Evolutionary conservation across 2,113 vertebrate genomes (phyloP), one percentile per base, ranked within the genome.

Genomic region (Pterocles burchelli): DNA sequence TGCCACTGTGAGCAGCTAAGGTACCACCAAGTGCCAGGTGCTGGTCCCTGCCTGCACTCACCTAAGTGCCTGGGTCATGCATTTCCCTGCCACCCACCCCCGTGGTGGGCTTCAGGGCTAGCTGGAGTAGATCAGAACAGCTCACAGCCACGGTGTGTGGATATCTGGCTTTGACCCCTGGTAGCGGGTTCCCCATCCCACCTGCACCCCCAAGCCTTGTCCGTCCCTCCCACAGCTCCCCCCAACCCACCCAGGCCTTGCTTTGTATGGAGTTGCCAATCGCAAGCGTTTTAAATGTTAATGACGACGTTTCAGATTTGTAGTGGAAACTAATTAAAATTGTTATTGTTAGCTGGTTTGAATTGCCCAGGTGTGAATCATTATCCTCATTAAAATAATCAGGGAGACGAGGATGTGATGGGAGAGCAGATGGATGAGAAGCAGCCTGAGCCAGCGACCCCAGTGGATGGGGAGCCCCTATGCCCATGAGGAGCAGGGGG

Each of bases 351-450:
- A 95, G 95, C 65, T 51, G 92, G 91, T 96, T 96, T 97, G 97
- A 96, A 97, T 97, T 95, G 97, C 96, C 96, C 97, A 98, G 97
- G 97, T 98, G 97, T 97, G 97, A 97, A 96, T 98, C 96, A 97
- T 98, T 98, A 98, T 98, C 96, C 97, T 98, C 97, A 98, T 98
- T 97, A 98, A 97, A 97, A 97, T 97, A 97, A 97, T 97, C 96
- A 97, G 92, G 91, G 96, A 97, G 97, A 97, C 31, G 61, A 78
- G 68, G 89, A 96, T 96, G 96, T 97, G 96, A 97, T 95, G 95
- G 95, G 96, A 97, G 94, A 98, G 95, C 97, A 97, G 96, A 97
- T 97, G 96, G 96, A 92, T 93, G 70, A 75, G 92, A 68, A 94
- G 41, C 76, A 79, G 92, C 34, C 72, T 80, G 87, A 80, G 75